phyloP scores from a whole-genome alignment of 1,140 invertebrate species.

The Trichoplusia ni region DNA sequence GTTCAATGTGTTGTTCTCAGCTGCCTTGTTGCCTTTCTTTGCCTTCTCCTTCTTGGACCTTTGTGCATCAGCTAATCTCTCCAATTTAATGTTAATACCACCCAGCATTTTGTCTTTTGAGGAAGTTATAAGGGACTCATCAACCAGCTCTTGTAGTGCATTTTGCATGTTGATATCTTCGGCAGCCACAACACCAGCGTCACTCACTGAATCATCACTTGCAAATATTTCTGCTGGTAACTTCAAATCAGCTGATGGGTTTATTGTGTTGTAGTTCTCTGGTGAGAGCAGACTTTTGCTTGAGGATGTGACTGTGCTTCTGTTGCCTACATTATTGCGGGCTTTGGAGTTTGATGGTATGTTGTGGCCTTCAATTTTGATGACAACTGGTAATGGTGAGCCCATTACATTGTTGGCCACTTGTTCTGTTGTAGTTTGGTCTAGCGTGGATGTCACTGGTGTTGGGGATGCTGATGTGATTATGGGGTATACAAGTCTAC shows the following conservation, averaged over 20 bases:
- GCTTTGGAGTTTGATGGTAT: not conserved
- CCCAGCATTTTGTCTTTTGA: constrained; percentile 74
- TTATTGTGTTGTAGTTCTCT: constrained; percentile 62
- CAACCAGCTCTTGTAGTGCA: constrained; percentile 49
- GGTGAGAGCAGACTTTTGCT: constrained; percentile 49
- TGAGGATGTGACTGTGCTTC: constrained; percentile 21
- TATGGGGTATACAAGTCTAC: constrained; percentile 52
- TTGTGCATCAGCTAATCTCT: constrained; percentile 44
- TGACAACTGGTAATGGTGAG: constrained; percentile 38
- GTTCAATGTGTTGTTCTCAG: constrained; percentile 53
- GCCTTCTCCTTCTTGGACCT: constrained; percentile 53
- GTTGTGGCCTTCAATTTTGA: constrained; percentile 16
- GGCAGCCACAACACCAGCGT: constrained; percentile 50
- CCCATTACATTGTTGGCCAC: constrained; percentile 45
- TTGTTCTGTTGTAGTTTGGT: constrained; percentile 48
- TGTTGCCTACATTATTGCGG: not conserved
- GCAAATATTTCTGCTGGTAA: constrained; percentile 77
- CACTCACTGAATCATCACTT: constrained; percentile 74
- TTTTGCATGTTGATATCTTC: constrained; percentile 55
- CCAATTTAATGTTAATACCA: constrained; percentile 74
- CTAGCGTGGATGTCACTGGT: constrained; percentile 46
- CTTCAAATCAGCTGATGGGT: constrained; percentile 67
- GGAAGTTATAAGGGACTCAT: constrained; percentile 45
- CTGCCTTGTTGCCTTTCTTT: constrained; percentile 63
- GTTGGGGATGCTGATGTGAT: constrained; percentile 63